phyloP scores from a whole-genome alignment of 2,797 vertebrate species.

The Atherinosoma microstoma region DNA sequence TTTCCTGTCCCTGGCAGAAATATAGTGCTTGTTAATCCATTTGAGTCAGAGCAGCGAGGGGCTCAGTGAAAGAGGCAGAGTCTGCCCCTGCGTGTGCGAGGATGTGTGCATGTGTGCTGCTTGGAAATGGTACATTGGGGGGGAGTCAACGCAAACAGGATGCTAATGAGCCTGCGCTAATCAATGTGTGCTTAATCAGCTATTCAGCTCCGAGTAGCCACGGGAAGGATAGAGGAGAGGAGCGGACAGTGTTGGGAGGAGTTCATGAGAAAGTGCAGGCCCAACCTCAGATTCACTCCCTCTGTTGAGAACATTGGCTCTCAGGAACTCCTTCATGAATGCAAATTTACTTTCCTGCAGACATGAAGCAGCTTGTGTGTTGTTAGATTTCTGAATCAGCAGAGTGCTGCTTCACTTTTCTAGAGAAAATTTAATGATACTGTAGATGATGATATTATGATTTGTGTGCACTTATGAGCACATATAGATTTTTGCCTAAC shows the following conservation, averaged over 20 bases:
- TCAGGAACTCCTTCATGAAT: conserved; percentile 61
- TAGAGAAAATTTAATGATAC: conserved; percentile 11
- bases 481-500: background rate
- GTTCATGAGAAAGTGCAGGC: conserved; percentile 85
- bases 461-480: background rate
- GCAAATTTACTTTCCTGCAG: conserved; percentile 50
- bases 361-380: conserved; percentile 4
- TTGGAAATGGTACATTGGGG: conserved; percentile 53
- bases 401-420: conserved; percentile 6
- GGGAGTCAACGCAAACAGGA: conserved; percentile 84
- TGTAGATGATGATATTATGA: background rate
- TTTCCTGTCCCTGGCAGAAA: conserved; percentile 78
- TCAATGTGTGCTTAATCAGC: conserved; percentile 92
- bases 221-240: conserved; percentile 42
- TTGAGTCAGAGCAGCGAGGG: conserved; percentile 72
- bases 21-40: conserved; percentile 82
- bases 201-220: conserved; percentile 78
- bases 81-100: conserved; percentile 3
- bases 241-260: conserved; percentile 67
- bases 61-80: conserved; percentile 50
- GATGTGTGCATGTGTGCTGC: conserved; percentile 21
- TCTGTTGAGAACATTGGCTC: conserved; percentile 64
- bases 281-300: conserved; percentile 73
- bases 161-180: conserved; percentile 88
- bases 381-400: conserved; percentile 37